These are phyloP conservation scores for Gortyna flavago DNA, from an alignment of 2,888 invertebrate genomes.

Conservation along the genomic window DNA sequence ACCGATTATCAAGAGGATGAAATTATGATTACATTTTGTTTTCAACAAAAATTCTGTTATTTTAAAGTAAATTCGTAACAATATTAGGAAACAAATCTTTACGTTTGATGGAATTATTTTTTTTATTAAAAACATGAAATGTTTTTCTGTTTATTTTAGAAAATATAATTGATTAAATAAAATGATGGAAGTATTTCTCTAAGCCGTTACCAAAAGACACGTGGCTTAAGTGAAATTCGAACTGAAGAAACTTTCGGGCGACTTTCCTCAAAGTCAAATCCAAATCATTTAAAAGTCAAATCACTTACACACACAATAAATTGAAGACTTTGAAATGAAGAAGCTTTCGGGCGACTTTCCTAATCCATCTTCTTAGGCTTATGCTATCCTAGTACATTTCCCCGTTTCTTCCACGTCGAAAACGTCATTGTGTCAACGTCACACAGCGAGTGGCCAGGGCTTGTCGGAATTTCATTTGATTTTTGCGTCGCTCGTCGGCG, in stretches of 20 bases:
- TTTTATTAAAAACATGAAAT: not conserved
- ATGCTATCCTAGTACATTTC: conserved; percentile 35
- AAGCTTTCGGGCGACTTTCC: not conserved
- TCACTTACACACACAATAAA: too few relatives aligned
- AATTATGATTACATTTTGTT: not conserved
- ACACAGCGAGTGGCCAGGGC: not conserved
- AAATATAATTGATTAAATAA: not conserved
- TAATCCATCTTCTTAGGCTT: not conserved
- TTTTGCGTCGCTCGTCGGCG: not conserved
- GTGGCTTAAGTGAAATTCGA: not conserved
- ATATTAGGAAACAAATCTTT: not conserved
- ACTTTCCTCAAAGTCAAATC: not conserved
- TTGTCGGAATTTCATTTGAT: not conserved
- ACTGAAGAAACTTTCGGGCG: not conserved
- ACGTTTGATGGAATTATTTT: not conserved
- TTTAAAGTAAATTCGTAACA: not conserved
- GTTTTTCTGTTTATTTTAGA: not conserved
- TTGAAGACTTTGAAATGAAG: too few relatives aligned
- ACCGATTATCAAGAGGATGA: not conserved
- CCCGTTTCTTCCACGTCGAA: conserved; percentile 4
- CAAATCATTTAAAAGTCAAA: too few relatives aligned
- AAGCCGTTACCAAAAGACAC: not conserved
- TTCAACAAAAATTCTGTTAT: too few relatives aligned
- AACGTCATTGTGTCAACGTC: conserved; percentile 29
- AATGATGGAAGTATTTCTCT: not conserved